A percentile compares a stretch with the other conserved stretches of the same genome.
Conservation (phyloP, 2,888 invertebrate species). For the Melanotus villosus region DNA sequence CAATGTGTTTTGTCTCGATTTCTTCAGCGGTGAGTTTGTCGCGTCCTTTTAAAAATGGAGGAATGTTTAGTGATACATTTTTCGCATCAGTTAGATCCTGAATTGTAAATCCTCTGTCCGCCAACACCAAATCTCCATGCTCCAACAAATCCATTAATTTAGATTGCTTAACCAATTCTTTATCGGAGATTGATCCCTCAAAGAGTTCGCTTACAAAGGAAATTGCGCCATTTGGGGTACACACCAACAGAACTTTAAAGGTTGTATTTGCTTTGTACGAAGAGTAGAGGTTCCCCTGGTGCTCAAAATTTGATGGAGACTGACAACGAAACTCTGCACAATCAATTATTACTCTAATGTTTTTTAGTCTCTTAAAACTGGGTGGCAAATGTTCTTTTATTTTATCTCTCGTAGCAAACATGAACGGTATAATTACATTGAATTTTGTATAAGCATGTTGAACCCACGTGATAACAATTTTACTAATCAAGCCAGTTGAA, state of each 20-base stretch:
- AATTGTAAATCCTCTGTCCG: too few relatives aligned
- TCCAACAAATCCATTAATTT: constrained; percentile 36
- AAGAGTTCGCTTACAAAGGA: constrained; percentile 52
- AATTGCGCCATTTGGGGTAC: constrained; percentile 40
- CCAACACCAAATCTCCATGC: too few relatives aligned
- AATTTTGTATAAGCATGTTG: constrained; percentile 2
- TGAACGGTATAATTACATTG: background rate
- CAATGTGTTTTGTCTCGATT: constrained; percentile 50
- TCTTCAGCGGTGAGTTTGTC: constrained; percentile 47
- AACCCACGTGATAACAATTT: background rate
- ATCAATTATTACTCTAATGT: constrained; percentile 49
- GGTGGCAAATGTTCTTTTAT: constrained; percentile 25
- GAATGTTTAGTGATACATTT: constrained; percentile 50
- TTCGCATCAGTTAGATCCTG: constrained; percentile 45
- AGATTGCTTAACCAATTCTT: constrained; percentile 40
- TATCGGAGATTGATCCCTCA: constrained; percentile 51
- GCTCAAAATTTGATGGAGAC: constrained; percentile 50
- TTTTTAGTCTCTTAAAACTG: constrained; percentile 22
- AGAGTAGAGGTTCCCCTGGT: constrained; percentile 53
- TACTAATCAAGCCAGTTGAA: background rate
- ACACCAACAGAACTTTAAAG: constrained; percentile 47
- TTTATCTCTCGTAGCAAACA: constrained; percentile 17
- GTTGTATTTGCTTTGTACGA: constrained; percentile 51
- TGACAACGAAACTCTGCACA: constrained; percentile 53
- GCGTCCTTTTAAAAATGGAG: constrained; percentile 51